Conservation (phyloP, 1,140 invertebrate species). For the Linepithema humile region DNA sequence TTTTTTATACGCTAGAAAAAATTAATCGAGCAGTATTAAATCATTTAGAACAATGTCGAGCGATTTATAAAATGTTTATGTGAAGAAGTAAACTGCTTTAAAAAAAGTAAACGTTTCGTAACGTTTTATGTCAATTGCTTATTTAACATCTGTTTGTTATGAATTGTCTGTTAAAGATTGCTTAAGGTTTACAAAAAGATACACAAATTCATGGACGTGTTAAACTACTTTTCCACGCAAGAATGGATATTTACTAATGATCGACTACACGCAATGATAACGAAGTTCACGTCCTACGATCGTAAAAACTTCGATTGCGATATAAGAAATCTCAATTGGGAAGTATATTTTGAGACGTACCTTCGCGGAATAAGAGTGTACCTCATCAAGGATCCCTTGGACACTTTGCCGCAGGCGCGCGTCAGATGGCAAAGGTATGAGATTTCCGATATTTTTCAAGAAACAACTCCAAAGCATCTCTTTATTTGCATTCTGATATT, state of each 20-base stretch:
- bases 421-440: conserved; percentile 84
- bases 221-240: conserved; percentile 90
- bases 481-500: not conserved
- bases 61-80: not conserved
- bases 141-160: conserved; percentile 8
- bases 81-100: not conserved
- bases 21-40: not conserved
- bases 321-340: conserved; percentile 87
- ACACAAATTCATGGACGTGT: conserved; percentile 87
- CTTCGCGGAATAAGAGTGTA: conserved; percentile 86
- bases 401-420: conserved; percentile 84
- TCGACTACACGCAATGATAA: conserved; percentile 86
- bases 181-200: conserved; percentile 89
- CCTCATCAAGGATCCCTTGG: conserved; percentile 87
- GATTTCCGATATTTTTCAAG: not conserved
- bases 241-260: conserved; percentile 89
- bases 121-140: not conserved
- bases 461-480: not conserved
- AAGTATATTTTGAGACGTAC: conserved; percentile 85
- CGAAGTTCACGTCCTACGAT: conserved; percentile 87
- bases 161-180: conserved; percentile 83
- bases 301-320: conserved; percentile 88
- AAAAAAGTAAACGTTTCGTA: not conserved
- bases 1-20: not conserved
- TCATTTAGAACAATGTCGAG: not conserved